Conservation (phyloP, 2,113 vertebrate genomes). For the Peucedramus taeniatus region DNA sequence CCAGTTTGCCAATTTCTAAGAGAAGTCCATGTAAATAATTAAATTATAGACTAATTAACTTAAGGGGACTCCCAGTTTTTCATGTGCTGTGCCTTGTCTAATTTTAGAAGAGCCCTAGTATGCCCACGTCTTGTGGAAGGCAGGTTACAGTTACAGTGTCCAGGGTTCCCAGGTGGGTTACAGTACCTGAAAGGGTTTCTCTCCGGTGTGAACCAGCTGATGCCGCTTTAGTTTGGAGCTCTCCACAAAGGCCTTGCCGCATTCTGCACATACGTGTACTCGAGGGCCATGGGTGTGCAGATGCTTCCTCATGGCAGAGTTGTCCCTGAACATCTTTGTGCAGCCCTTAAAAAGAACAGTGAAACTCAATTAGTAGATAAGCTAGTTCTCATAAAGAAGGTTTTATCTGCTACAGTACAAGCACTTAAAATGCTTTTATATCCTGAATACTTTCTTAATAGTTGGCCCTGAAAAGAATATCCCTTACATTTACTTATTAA, state of each 20-base stretch:
- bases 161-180: not conserved
- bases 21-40: not conserved
- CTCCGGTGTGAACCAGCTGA: constrained; percentile 98
- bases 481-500: not conserved
- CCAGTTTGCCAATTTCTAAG: not conserved
- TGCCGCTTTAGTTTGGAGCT: constrained; percentile 97
- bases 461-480: not conserved
- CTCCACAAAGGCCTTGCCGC: constrained; percentile 97
- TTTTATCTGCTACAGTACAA: not conserved
- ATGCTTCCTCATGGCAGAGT: constrained; percentile 98
- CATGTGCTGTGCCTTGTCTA: not conserved
- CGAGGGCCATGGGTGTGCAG: constrained; percentile 96
- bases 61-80: not conserved
- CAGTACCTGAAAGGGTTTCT: constrained; percentile 96
- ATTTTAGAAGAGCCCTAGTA: not conserved
- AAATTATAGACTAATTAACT: accelerated
- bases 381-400: not conserved
- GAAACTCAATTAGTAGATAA: constrained; percentile 43
- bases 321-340: constrained; percentile 99
- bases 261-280: constrained; percentile 96
- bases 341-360: constrained; percentile 84
- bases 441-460: not conserved
- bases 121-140: not conserved
- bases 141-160: not conserved
- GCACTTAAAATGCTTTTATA: not conserved